Evolutionary conservation across 2,113 vertebrate genomes (phyloP).

Genomic region (Psittacus erithacus): DNA sequence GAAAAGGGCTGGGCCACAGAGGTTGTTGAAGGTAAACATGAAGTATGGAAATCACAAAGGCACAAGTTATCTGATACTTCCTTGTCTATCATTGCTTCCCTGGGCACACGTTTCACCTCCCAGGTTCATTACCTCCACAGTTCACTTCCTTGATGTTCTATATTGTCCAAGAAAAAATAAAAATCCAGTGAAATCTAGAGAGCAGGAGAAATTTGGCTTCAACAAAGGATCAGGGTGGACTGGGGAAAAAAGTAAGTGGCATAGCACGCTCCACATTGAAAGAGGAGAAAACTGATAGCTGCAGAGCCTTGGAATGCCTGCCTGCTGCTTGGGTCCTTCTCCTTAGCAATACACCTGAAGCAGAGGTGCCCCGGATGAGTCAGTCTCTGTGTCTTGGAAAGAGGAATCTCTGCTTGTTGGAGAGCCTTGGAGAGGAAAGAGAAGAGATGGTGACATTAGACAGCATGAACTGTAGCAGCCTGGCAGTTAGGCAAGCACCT

Average conservation of each 20-base stretch:
- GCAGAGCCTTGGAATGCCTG: neutral
- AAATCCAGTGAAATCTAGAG: neutral
- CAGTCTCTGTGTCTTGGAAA: conserved; percentile 86
- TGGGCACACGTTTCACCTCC: neutral
- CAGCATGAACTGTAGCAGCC: neutral
- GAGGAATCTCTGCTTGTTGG: conserved; percentile 81
- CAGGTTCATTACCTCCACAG: neutral
- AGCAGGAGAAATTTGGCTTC: conserved; percentile 15
- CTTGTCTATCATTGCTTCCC: conserved; percentile 36
- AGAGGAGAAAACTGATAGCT: neutral
- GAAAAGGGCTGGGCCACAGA: neutral
- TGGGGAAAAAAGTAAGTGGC: neutral
- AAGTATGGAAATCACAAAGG: neutral
- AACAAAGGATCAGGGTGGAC: neutral
- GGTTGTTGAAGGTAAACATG: neutral
- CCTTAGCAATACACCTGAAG: conserved; percentile 81
- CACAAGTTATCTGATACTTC: neutral
- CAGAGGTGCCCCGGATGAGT: conserved; percentile 91
- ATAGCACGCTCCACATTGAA: neutral
- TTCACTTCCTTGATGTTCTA: neutral
- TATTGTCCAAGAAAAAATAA: neutral
- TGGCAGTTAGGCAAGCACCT: neutral
- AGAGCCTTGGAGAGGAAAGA: conserved; percentile 73
- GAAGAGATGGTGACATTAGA: conserved; percentile 24
- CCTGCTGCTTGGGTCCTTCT: neutral